Percentiles rank a stretch among this genome's conserved stretches.
Evolutionary conservation across 2,113 vertebrate genomes (phyloP).

Genomic region (Andinoacara biseriatus): DNA sequence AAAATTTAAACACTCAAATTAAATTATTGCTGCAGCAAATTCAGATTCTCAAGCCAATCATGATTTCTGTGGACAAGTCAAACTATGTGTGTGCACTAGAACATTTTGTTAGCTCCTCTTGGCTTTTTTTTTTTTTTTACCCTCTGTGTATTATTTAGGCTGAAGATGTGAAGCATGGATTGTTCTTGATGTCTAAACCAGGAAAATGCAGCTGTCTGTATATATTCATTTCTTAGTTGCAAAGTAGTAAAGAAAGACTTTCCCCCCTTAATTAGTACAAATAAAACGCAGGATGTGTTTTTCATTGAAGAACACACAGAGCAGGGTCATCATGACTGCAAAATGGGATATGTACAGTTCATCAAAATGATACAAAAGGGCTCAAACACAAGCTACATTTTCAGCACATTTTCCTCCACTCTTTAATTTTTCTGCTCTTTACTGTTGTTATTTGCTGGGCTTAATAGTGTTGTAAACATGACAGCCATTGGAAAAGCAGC

Average conservation of each 20-base stretch:
- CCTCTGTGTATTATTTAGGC: conserved; percentile 6
- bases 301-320: conserved; percentile 26
- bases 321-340: background rate
- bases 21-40: conserved; percentile 14
- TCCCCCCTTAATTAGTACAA: background rate
- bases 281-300: conserved; percentile 22
- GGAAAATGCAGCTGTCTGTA: conserved; percentile 54
- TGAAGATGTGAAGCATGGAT: conserved; percentile 25
- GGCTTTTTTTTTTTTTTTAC: background rate
- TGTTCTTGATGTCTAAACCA: conserved; percentile 44
- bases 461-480: conserved; percentile 14
- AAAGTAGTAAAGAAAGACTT: background rate
- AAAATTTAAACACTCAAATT: background rate
- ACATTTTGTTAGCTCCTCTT: conserved; percentile 12
- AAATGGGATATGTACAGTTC: conserved; percentile 46
- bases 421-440: conserved; percentile 38
- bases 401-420: conserved; percentile 14
- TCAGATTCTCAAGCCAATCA: background rate
- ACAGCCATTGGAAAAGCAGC: conserved; percentile 32
- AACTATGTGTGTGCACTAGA: background rate
- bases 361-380: conserved; percentile 64
- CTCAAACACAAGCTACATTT: conserved; percentile 64
- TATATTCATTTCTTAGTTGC: conserved; percentile 40
- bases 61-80: background rate
- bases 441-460: conserved; percentile 27